Percentiles rank a stretch among this genome's conserved stretches.
These are phyloP conservation scores for Caenorhabditis zanzibari DNA, from an alignment of 2,888 invertebrate genomes.

Conservation along the genomic window DNA sequence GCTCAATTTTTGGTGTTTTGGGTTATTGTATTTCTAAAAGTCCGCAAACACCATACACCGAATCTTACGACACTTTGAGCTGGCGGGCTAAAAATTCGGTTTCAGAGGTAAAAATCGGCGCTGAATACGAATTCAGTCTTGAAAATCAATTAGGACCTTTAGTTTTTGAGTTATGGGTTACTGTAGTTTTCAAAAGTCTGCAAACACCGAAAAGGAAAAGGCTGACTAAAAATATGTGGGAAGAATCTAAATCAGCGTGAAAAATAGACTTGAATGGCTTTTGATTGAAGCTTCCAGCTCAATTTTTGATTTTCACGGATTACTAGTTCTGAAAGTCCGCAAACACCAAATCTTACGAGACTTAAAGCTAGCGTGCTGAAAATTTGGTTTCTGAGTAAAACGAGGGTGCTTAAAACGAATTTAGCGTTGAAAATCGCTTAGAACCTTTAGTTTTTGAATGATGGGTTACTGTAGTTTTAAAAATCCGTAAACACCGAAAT, in stretches of 20 bases:
- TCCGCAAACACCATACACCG: constrained; percentile 4
- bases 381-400: too few species aligned
- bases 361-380: too few species aligned
- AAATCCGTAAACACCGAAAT: constrained; percentile 1
- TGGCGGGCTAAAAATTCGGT: not conserved
- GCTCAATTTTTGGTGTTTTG: not conserved
- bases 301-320: not conserved
- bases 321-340: too few species aligned
- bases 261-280: not conserved
- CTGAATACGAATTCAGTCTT: too few species aligned
- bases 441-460: too few species aligned
- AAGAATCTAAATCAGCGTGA: not conserved
- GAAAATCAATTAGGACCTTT: too few species aligned
- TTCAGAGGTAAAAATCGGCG: not conserved
- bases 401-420: too few species aligned
- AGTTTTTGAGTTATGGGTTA: too few species aligned
- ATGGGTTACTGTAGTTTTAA: not conserved
- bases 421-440: too few species aligned
- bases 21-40: constrained; percentile 13
- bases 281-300: not conserved
- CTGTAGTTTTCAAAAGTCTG: not conserved
- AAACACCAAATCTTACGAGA: too few species aligned
- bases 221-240: not conserved
- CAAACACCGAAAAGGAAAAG: not conserved
- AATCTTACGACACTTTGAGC: not conserved